Evolutionary conservation across 2,888 invertebrate genomes (phyloP).

Genomic region (Tipula lateralis): DNA sequence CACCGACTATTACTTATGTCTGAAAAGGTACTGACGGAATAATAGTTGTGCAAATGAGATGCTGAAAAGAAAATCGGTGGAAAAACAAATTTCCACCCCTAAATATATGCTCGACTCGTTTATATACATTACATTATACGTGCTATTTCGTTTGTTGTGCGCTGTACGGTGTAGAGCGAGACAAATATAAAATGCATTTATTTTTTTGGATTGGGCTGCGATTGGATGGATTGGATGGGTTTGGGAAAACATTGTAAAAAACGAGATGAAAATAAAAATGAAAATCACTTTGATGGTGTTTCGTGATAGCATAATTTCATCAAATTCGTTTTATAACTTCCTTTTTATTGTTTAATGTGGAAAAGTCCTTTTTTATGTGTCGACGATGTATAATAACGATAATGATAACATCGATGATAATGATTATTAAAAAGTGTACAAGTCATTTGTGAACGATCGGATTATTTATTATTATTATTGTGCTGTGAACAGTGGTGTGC

Average conservation of each 20-base stretch:
- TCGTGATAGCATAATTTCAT: conserved; percentile 24
- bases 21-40: neutral
- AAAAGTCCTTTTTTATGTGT: conserved; percentile 19
- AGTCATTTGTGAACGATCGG: neutral
- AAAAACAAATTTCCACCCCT: neutral
- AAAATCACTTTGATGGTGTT: neutral
- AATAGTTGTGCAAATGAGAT: neutral
- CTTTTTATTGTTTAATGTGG: conserved; percentile 25
- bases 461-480: neutral
- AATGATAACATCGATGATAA: neutral
- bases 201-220: neutral
- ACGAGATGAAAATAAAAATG: neutral
- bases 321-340: conserved; percentile 30
- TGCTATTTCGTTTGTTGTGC: neutral
- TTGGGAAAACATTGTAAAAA: neutral
- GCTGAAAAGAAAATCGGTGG: neutral
- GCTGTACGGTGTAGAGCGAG: neutral
- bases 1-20: neutral
- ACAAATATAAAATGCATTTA: neutral
- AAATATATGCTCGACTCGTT: neutral
- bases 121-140: neutral
- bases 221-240: neutral
- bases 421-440: neutral
- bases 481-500: neutral
- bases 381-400: neutral